Conservation (phyloP, 2,888 invertebrate species). For the Nasonovia ribisnigri region DNA sequence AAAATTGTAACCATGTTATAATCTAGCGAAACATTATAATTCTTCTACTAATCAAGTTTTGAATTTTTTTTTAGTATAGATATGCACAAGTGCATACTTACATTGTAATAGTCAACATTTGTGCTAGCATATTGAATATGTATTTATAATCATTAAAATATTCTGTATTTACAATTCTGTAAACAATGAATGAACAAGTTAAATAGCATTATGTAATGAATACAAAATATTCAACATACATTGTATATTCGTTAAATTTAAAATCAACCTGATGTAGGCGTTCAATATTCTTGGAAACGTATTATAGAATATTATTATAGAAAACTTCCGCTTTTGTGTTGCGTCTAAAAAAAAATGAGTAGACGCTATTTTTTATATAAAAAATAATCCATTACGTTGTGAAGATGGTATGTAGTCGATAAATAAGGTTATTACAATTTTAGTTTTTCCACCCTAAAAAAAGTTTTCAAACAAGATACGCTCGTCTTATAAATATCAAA, state of each 20-base stretch:
- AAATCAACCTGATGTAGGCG: background rate
- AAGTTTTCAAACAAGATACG: slow-evolving; percentile 23
- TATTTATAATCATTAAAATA: background rate
- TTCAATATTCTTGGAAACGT: background rate
- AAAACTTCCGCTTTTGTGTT: slow-evolving; percentile 34
- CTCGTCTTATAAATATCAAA: background rate
- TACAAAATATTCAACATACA: background rate
- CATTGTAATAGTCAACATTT: background rate
- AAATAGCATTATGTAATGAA: background rate
- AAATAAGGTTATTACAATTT: slow-evolving; percentile 29
- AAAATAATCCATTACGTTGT: slow-evolving; percentile 16
- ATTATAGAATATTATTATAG: background rate
- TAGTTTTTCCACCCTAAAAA: background rate
- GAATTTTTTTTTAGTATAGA: background rate
- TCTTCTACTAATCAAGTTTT: background rate
- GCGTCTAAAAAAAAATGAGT: background rate
- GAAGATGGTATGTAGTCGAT: background rate
- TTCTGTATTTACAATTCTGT: background rate
- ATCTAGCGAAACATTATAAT: background rate
- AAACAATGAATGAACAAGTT: background rate
- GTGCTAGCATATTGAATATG: background rate
- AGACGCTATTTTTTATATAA: background rate
- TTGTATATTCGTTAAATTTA: background rate
- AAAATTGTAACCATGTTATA: background rate
- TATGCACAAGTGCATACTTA: background rate